phyloP scores from a whole-genome alignment of 2,888 invertebrate genomes.

The Osmoderma eremita region DNA sequence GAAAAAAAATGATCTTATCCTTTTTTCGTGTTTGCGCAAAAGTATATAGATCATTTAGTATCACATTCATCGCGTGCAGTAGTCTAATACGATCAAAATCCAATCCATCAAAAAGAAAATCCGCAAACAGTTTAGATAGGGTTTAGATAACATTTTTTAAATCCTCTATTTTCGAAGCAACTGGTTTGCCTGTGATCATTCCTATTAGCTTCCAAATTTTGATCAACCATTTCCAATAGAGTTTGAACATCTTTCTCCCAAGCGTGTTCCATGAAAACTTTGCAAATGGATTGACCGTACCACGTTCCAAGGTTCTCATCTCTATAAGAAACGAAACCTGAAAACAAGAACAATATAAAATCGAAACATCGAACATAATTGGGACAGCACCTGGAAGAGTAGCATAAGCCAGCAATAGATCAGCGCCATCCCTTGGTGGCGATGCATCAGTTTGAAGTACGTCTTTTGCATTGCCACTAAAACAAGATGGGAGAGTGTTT shows the following conservation, averaged over 20 bases:
- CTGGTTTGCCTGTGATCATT: slow-evolving; percentile 68
- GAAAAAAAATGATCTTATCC: too few species aligned
- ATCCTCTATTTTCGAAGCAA: slow-evolving; percentile 73
- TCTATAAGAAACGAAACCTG: slow-evolving; percentile 71
- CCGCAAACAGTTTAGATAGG: slow-evolving; percentile 43
- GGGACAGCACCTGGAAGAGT: slow-evolving; percentile 67
- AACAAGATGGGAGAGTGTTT: background rate
- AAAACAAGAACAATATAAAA: slow-evolving; percentile 8
- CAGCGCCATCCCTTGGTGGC: slow-evolving; percentile 62
- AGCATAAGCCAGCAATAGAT: slow-evolving; percentile 74
- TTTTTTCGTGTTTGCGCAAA: too few species aligned
- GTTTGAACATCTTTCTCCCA: slow-evolving; percentile 72
- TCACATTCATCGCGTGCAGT: too few species aligned
- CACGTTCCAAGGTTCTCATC: slow-evolving; percentile 72
- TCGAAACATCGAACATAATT: background rate
- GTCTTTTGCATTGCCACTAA: slow-evolving; percentile 46
- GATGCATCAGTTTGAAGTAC: slow-evolving; percentile 53
- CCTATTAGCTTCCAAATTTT: slow-evolving; percentile 58
- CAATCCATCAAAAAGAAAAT: too few species aligned
- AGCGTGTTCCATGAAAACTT: slow-evolving; percentile 72
- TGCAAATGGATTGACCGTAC: slow-evolving; percentile 77
- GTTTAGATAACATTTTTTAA: slow-evolving; percentile 67
- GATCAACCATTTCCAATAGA: slow-evolving; percentile 73
- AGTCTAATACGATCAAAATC: too few species aligned
- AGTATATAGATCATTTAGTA: too few species aligned